Conservation (phyloP, 1,140 invertebrate species). For the Colletes latitarsis region DNA sequence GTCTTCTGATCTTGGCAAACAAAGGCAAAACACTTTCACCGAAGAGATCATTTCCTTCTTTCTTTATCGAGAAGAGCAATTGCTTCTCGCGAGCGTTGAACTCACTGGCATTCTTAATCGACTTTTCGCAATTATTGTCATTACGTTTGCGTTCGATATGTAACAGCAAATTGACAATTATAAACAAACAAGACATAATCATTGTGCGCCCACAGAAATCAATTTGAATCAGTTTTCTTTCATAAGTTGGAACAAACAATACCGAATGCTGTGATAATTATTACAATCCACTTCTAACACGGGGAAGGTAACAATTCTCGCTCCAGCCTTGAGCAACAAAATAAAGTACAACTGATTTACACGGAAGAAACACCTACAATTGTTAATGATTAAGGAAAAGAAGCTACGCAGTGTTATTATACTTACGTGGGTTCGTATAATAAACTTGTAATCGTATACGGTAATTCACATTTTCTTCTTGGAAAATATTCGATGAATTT, state of each 20-base stretch:
- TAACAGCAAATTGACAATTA: neutral
- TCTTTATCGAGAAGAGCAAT: neutral
- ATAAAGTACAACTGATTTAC: neutral
- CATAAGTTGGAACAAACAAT: neutral
- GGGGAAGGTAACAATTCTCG: neutral
- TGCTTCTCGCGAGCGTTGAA: neutral
- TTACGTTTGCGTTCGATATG: neutral
- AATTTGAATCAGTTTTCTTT: neutral
- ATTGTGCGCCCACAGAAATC: neutral
- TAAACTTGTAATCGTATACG: neutral
- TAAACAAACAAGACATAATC: neutral
- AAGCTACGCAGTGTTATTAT: neutral
- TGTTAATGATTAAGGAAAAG: neutral
- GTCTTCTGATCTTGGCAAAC: too few species aligned
- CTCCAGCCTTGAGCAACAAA: neutral
- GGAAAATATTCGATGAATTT: neutral
- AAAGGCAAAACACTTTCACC: too few species aligned
- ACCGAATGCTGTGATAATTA: neutral
- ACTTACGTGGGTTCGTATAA: neutral
- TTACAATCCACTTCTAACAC: neutral
- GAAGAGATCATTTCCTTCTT: neutral
- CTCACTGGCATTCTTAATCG: neutral
- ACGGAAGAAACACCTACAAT: neutral
- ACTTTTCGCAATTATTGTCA: neutral
- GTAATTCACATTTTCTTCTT: neutral